Percentiles rank a stretch among this genome's conserved stretches.
Conservation (phyloP, 2,888 invertebrate genomes). For the Branchellion lobata region DNA sequence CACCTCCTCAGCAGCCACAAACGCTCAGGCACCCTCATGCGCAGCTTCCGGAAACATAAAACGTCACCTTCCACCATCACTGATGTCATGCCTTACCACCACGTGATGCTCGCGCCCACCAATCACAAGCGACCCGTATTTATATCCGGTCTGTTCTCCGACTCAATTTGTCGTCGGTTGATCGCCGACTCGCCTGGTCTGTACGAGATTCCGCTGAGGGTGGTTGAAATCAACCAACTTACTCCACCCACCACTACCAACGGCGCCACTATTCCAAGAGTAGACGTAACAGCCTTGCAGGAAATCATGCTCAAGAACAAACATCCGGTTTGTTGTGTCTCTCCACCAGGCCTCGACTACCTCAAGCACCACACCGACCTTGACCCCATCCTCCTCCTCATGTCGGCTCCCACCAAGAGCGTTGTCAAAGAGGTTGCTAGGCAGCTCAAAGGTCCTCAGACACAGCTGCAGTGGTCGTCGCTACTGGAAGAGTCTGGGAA, state of each 20-base stretch:
- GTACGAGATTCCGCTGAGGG: constrained; percentile 47
- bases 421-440: constrained; percentile 47
- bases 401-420: constrained; percentile 49
- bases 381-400: constrained; percentile 52
- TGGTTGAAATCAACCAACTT: constrained; percentile 45
- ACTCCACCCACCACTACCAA: not conserved
- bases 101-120: constrained; percentile 46
- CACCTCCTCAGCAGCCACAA: not conserved
- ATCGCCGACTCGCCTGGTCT: constrained; percentile 49
- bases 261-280: constrained; percentile 18
- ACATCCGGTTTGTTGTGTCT: constrained; percentile 51
- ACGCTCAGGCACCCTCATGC: constrained; percentile 2
- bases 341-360: constrained; percentile 48
- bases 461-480: constrained; percentile 43
- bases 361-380: constrained; percentile 48
- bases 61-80: not conserved
- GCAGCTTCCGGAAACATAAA: constrained; percentile 31
- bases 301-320: constrained; percentile 46
- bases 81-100: constrained; percentile 49
- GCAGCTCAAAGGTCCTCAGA: constrained; percentile 44
- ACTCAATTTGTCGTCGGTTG: constrained; percentile 49
- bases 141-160: constrained; percentile 52
- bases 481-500: constrained; percentile 51
- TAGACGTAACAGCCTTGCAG: constrained; percentile 46
- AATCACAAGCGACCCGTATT: constrained; percentile 50